Evolutionary conservation across 2,113 vertebrate genomes (phyloP).

Genomic region (Pteruthius melanotis): DNA sequence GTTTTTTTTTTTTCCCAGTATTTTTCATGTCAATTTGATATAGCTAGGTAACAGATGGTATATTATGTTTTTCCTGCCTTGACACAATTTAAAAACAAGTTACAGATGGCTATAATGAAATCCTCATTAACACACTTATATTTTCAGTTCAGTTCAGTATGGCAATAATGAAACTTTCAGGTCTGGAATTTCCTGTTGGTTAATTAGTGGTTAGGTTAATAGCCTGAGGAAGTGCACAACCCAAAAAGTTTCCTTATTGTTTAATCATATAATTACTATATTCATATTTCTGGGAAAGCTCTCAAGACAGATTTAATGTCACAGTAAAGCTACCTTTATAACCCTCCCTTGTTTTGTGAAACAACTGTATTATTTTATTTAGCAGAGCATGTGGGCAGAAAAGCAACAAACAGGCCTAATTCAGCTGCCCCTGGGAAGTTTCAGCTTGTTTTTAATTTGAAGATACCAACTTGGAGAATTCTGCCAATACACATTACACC

Average conservation of each 20-base stretch:
- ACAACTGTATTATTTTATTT: slow-evolving; percentile 12
- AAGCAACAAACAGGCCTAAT: neutral
- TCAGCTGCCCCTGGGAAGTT: neutral
- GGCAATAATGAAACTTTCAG: slow-evolving; percentile 44
- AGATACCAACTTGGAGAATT: neutral
- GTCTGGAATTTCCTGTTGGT: slow-evolving; percentile 42
- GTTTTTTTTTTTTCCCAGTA: too few relatives aligned
- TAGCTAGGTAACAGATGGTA: slow-evolving; percentile 37
- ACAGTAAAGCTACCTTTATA: slow-evolving; percentile 18
- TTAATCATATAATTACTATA: slow-evolving; percentile 47
- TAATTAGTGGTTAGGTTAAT: slow-evolving; percentile 59
- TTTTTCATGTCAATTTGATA: neutral
- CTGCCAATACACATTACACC: neutral
- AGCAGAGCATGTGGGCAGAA: neutral
- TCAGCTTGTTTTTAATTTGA: neutral
- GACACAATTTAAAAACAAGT: slow-evolving; percentile 46
- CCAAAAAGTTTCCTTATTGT: slow-evolving; percentile 36
- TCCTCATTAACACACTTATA: slow-evolving; percentile 49
- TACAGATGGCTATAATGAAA: slow-evolving; percentile 57
- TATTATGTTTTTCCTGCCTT: slow-evolving; percentile 28
- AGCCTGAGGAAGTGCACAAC: slow-evolving; percentile 35
- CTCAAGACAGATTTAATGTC: slow-evolving; percentile 16
- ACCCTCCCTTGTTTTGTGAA: neutral
- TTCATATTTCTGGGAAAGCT: slow-evolving; percentile 32
- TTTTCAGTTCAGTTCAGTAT: slow-evolving; percentile 43